Evolutionary conservation across 2,113 vertebrate species (phyloP).

Genomic region (Tetraodon nigroviridis): DNA sequence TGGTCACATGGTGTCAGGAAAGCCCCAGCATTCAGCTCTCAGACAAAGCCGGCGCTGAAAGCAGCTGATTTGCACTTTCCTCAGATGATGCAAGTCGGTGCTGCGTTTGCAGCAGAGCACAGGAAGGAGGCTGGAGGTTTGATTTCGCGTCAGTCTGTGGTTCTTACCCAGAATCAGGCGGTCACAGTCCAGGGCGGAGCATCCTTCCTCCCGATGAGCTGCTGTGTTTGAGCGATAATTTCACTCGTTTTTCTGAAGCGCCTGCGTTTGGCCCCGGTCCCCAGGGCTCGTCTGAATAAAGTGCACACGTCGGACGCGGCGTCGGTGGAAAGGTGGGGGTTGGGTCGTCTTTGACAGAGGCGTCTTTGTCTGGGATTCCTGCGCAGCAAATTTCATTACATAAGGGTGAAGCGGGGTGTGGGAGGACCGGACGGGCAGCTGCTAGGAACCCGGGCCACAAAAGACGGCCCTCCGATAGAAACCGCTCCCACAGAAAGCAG

Average conservation of each 20-base stretch:
- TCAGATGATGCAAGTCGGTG: slow-evolving; percentile 28
- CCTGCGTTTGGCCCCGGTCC: slow-evolving; percentile 47
- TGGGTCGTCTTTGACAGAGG: slow-evolving; percentile 57
- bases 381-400: slow-evolving; percentile 68
- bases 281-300: slow-evolving; percentile 26
- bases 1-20: slow-evolving; percentile 65
- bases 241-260: neutral
- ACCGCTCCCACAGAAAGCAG: slow-evolving; percentile 11
- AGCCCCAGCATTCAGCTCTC: slow-evolving; percentile 40
- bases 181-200: neutral
- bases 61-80: slow-evolving; percentile 29
- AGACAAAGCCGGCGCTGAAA: slow-evolving; percentile 25
- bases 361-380: slow-evolving; percentile 76
- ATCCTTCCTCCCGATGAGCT: neutral
- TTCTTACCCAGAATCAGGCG: slow-evolving; percentile 5
- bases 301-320: slow-evolving; percentile 25
- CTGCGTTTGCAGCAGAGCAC: slow-evolving; percentile 13
- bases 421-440: slow-evolving; percentile 61
- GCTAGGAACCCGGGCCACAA: slow-evolving; percentile 49
- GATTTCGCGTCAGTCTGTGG: neutral
- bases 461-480: slow-evolving; percentile 43
- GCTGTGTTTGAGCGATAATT: neutral
- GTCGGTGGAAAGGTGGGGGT: slow-evolving; percentile 45
- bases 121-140: slow-evolving; percentile 1
- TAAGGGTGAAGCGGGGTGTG: slow-evolving; percentile 52